Conservation (phyloP, 2,888 invertebrate species). For the Danaus chrysippus region DNA sequence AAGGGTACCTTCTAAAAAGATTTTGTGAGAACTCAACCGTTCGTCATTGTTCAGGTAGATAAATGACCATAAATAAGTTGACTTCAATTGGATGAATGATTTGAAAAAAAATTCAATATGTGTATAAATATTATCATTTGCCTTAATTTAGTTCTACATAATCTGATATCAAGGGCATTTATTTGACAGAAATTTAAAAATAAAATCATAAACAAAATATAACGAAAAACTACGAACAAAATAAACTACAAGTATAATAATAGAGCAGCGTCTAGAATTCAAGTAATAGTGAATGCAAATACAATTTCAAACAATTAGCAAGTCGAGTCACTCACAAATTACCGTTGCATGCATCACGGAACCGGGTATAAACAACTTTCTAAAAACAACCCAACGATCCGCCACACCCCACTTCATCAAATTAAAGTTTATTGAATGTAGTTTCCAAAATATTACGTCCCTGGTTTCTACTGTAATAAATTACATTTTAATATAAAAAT, state of each 20-base stretch:
- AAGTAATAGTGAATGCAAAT: too few species aligned
- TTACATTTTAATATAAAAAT: not conserved
- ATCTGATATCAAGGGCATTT: too few species aligned
- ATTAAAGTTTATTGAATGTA: slow-evolving; percentile 55
- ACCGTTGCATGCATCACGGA: slow-evolving; percentile 27
- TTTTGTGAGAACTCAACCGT: slow-evolving; percentile 49
- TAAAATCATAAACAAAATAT: not conserved
- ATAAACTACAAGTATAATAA: slow-evolving; percentile 10
- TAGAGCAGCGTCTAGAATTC: too few species aligned
- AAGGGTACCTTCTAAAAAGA: slow-evolving; percentile 41
- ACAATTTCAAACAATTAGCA: too few species aligned
- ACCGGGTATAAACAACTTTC: slow-evolving; percentile 16
- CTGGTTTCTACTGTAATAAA: slow-evolving; percentile 17
- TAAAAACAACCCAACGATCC: slow-evolving; percentile 23
- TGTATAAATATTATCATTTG: not conserved
- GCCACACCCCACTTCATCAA: slow-evolving; percentile 42
- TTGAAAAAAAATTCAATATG: not conserved
- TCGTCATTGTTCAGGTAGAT: slow-evolving; percentile 45
- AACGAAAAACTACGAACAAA: slow-evolving; percentile 10
- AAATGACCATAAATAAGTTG: too few species aligned
- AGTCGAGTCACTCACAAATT: too few species aligned
- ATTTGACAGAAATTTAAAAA: not conserved
- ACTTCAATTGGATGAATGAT: slow-evolving; percentile 10
- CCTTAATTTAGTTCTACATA: too few species aligned
- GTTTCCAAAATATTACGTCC: slow-evolving; percentile 47